phyloP scores from a whole-genome alignment of 1,140 invertebrate species.

The Aporrectodea caliginosa region DNA sequence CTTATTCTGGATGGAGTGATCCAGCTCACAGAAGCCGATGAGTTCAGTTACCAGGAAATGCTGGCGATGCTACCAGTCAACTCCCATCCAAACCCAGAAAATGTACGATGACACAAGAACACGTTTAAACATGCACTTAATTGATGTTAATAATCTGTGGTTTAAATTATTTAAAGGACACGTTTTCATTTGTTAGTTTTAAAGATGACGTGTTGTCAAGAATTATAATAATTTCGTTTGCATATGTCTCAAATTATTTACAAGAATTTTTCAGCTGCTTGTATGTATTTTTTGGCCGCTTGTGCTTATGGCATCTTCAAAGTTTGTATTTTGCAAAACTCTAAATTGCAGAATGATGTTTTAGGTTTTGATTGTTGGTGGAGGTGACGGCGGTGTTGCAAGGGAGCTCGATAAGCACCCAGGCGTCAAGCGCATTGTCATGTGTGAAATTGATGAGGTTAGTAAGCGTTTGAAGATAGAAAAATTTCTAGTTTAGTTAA shows the following conservation, averaged over 20 bases:
- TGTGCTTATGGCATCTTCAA: too few relatives aligned
- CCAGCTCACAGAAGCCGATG: conserved; percentile 93
- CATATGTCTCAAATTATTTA: too few relatives aligned
- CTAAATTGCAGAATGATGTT: too few relatives aligned
- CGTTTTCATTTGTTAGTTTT: neutral
- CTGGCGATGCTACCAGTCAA: conserved; percentile 89
- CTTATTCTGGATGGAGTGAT: conserved; percentile 93
- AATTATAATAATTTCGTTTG: neutral
- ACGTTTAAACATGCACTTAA: neutral
- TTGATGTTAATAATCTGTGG: neutral
- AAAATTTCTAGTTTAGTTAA: too few relatives aligned
- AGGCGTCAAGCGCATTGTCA: conserved; percentile 75
- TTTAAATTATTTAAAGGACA: neutral
- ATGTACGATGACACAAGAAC: conserved; percentile 62
- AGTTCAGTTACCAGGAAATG: conserved; percentile 99
- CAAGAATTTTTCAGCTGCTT: too few relatives aligned
- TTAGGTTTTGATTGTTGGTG: conserved; percentile 89
- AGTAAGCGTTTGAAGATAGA: neutral
- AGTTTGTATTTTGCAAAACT: too few relatives aligned
- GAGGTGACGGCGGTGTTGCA: conserved; percentile 93
- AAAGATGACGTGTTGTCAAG: neutral
- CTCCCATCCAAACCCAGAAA: conserved; percentile 82
- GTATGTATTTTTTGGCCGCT: too few relatives aligned
- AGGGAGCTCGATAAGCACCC: conserved; percentile 93
- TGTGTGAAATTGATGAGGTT: conserved; percentile 89